Base-by-base conservation (phyloP, 2,113 vertebrate genomes). In the Protomyctophum bolini region DNA sequence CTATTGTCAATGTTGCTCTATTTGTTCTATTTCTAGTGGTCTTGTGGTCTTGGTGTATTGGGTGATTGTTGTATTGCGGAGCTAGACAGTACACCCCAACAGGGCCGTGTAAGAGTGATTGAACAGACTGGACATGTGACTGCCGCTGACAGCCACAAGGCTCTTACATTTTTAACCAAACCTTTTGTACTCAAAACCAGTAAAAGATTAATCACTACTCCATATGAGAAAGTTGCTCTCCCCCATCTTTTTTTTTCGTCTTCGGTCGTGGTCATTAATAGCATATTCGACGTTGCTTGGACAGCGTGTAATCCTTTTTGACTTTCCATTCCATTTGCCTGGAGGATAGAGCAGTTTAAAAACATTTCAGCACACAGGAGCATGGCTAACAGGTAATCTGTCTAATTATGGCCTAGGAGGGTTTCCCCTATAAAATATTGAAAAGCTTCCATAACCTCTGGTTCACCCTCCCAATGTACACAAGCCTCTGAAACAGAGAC, bases 341-440 rank as follows among this genome's bases (percentile, higher is more conserved):
- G 66, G 89, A 97, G 95, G 95, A 95, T 87, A 94, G 91, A 93
- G 88, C 87, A 70, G 92, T 94, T 92, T 94, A 92, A 94, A 95
- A 96, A 94, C 87, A 94, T 90, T 92, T 94, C 93, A 89, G 93
- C 90, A 93, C 91, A 94, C 86, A 91, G 91, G 83, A 91, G 93
- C 94, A 93, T 95, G 93, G 93, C 94, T 96, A 95, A 95, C 96
- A 96, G 95, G 96, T 98, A 98, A 98, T 97, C 93, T 96, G 95
- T 94, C 96, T 98, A 98, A 98, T 99, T 97, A 97, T 92, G 91
- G 92, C 88, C 91, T 91, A 86, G 92, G 95, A 95, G 92, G 92
- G 95, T 93, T 94, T 94, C 93, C 92, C 92, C 86, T 93, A 91
- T 96, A 95, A 96, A 96, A 97, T 93, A 97, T 95, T 95, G 87